Evolutionary conservation across 2,888 invertebrate genomes (phyloP).

Genomic region (Papilio gigon): DNA sequence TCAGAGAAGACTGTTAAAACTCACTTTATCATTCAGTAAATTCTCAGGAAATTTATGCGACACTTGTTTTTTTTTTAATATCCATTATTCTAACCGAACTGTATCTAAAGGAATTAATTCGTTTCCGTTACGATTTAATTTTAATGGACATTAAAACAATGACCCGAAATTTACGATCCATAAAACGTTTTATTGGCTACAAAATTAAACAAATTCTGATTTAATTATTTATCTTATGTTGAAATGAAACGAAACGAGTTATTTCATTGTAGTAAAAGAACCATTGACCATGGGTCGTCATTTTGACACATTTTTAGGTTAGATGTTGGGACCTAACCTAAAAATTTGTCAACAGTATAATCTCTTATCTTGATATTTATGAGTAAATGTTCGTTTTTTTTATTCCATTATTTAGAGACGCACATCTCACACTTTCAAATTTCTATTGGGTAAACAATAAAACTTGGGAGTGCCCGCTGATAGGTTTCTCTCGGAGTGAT

Average conservation of each 20-base stretch:
- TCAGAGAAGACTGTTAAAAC: no score
- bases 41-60: no score
- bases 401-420: slow-evolving; percentile 1
- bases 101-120: slow-evolving; percentile 10
- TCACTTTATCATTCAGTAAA: no score
- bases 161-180: slow-evolving; percentile 29
- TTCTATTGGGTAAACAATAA: slow-evolving; percentile 13
- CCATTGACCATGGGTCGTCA: background rate
- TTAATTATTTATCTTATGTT: slow-evolving; percentile 16
- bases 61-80: background rate
- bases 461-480: background rate
- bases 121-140: slow-evolving; percentile 28
- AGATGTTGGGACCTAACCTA: no score
- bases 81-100: slow-evolving; percentile 10
- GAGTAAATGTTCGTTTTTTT: no score
- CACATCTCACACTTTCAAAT: slow-evolving; percentile 13
- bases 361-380: no score
- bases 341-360: no score
- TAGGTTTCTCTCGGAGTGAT: background rate
- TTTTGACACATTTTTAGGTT: background rate
- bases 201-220: slow-evolving; percentile 24
- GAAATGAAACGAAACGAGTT: background rate
- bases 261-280: background rate
- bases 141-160: slow-evolving; percentile 35
- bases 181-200: slow-evolving; percentile 27